Conservation (phyloP, 2,797 vertebrate genomes). For the Pseudocheirus occidentalis region DNA sequence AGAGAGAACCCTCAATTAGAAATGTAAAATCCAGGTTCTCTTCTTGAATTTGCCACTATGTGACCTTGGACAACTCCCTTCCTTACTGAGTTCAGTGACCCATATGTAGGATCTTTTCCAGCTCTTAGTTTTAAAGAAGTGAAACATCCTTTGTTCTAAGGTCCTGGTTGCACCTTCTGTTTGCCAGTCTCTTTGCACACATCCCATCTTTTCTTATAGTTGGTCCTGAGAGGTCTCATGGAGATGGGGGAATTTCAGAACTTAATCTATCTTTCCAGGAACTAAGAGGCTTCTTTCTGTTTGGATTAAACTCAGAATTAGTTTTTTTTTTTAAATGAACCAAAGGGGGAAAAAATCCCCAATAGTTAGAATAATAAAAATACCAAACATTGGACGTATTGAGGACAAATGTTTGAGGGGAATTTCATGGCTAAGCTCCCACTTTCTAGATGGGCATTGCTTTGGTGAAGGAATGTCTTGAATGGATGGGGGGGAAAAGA, state of each 20-base stretch:
- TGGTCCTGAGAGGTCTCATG: not conserved
- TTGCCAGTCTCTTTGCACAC: not conserved
- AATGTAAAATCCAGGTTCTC: not conserved
- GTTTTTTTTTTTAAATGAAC: not conserved
- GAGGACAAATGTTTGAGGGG: not conserved
- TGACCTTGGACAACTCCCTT: not conserved
- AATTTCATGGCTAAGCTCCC: not conserved
- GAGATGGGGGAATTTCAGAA: not conserved
- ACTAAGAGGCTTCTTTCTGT: not conserved
- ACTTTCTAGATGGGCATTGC: not conserved
- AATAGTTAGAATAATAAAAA: not conserved
- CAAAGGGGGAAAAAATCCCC: not conserved
- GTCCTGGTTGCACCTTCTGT: not conserved
- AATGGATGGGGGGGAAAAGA: too few species aligned
- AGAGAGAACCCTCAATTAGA: not conserved
- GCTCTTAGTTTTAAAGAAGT: not conserved
- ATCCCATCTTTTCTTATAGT: not conserved
- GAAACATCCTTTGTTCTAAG: not conserved
- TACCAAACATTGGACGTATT: not conserved
- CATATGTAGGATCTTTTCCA: not conserved
- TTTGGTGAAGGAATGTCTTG: not conserved
- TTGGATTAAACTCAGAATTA: not conserved
- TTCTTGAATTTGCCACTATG: not conserved
- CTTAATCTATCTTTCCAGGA: not conserved
- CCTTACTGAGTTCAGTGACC: not conserved